Evolutionary conservation across 1,140 invertebrate genomes (phyloP), one percentile per base, ranked within the genome.

Genomic region (Aphelenchoides fujianensis): DNA sequence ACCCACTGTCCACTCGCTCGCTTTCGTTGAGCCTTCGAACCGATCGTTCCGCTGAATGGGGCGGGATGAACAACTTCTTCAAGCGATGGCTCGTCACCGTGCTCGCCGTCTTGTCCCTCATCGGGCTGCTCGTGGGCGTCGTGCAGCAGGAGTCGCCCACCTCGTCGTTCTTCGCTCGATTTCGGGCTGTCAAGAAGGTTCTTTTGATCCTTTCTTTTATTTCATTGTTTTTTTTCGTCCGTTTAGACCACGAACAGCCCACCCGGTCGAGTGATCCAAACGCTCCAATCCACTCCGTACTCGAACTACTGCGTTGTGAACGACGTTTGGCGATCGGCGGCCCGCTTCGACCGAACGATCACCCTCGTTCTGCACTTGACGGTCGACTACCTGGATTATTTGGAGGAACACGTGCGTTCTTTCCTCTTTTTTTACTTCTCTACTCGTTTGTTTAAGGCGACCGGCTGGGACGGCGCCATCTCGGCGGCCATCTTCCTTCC

Each of bases 401-500:
- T 73, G 27, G 37, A 73, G 34, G 28, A 71, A 31, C 70, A 71
- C 71, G 61, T 69, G 1, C 68, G 67, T 64, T 66, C 62, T 19
- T 19, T 7, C 28, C 63, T 19, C 12, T 31, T 1, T 16, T n/a
- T 71, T 68, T 1, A 16, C 16, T 69, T 27, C 2, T n/a, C 19
- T 71, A 31, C 19, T 16, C 0, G 30, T 30, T 69, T 0, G 16
- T 67, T 67, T 67, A 16, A 69, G 37, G 32, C 23, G 3, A n/a
- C 53, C 27, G n/a, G 41, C n/a, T 71, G 70, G 70, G 41, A 48
- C 2, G 70, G 70, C 19, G 71, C 30, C 41, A 73, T 71, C 36
- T 71, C 70, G 0, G 19, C 73, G 16, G 31, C 70, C 5, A 7
- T 71, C n/a, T 71, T 74, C 34, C 52, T 71, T 70, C 67, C 70